Percentiles rank a stretch among this genome's conserved stretches.
Conservation (phyloP, 2,113 vertebrate species). For the Lethenteron camtschaticum region DNA sequence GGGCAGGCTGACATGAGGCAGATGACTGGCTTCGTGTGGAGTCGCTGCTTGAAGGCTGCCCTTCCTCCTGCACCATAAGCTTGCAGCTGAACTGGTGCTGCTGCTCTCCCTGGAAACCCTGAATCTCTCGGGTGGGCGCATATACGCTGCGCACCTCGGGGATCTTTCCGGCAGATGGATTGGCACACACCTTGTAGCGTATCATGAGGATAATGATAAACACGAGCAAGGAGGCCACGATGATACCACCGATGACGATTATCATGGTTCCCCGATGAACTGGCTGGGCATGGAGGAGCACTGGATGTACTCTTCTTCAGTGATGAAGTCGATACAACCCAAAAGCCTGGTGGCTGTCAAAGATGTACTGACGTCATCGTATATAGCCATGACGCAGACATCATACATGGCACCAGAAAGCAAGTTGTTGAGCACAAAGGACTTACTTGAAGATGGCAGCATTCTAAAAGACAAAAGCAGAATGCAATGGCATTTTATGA, state of each 20-base stretch:
- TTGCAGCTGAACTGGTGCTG: constrained; percentile 4
- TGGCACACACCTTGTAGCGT: constrained; percentile 71
- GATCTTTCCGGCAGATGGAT: constrained; percentile 28
- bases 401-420: constrained; percentile 73
- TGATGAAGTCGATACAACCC: constrained; percentile 82
- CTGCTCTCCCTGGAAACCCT: background rate
- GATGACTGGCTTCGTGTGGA: constrained; percentile 1
- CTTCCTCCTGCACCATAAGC: constrained; percentile 5
- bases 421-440: constrained; percentile 90
- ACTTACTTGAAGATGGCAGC: constrained; percentile 95
- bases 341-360: constrained; percentile 84
- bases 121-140: no score
- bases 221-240: constrained; percentile 81
- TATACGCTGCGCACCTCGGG: background rate
- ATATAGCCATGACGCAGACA: constrained; percentile 88
- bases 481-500: no score
- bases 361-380: constrained; percentile 79
- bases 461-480: constrained; percentile 36
- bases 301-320: constrained; percentile 82
- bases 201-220: constrained; percentile 99
- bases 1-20: constrained; percentile 1
- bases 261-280: constrained; percentile 99
- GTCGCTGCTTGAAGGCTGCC: constrained; percentile 2
- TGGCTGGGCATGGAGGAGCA: constrained; percentile 99
- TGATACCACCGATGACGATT: constrained; percentile 95